Percentiles rank a stretch among this genome's conserved stretches.
Evolutionary conservation across 2,888 invertebrate species (phyloP).

Genomic region (Cordilura impudica): DNA sequence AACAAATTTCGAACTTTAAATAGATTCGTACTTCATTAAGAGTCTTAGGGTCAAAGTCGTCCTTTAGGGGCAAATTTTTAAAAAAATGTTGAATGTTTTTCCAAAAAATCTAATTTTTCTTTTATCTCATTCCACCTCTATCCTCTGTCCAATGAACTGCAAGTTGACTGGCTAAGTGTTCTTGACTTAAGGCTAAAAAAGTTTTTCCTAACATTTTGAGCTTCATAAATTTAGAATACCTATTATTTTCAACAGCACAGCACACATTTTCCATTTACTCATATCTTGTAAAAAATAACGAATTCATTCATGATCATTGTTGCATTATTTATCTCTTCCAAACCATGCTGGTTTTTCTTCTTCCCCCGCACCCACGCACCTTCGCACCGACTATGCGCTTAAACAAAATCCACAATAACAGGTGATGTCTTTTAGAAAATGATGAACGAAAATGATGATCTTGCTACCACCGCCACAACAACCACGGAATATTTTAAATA

Average conservation of each 20-base stretch:
- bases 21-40: no score
- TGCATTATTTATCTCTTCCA: conserved; percentile 62
- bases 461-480: conserved; percentile 35
- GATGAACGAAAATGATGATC: conserved; percentile 57
- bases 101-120: no score
- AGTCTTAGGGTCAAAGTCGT: no score
- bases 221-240: background rate
- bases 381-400: no score
- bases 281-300: conserved; percentile 46
- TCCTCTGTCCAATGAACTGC: no score
- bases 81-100: no score
- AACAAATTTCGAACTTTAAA: no score
- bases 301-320: conserved; percentile 71
- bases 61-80: no score
- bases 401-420: conserved; percentile 71
- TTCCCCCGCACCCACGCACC: conserved; percentile 52
- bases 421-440: conserved; percentile 77
- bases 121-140: no score
- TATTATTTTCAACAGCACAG: background rate
- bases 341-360: conserved; percentile 39
- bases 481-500: conserved; percentile 2
- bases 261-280: conserved; percentile 8
- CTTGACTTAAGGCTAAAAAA: no score
- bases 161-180: no score
- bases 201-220: no score